Conservation (phyloP, 2,888 invertebrate genomes). For the Cosmia pyralina region DNA sequence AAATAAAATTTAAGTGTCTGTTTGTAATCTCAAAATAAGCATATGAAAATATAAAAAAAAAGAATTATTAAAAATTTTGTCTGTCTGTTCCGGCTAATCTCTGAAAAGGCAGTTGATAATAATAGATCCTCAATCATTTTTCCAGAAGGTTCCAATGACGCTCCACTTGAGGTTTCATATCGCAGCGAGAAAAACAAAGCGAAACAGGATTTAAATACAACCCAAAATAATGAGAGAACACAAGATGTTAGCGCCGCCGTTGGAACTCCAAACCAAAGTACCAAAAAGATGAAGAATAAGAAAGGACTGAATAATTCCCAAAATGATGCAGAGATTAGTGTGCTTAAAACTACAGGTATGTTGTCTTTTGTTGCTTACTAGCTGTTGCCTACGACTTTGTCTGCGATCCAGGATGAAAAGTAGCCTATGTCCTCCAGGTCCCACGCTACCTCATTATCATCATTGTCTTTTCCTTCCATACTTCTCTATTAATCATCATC, state of each 20-base stretch:
- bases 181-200: constrained; percentile 54
- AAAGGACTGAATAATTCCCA: constrained; percentile 51
- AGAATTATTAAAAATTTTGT: too few relatives aligned
- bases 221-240: constrained; percentile 17
- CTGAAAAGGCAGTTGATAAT: too few relatives aligned
- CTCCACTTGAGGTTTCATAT: constrained; percentile 48
- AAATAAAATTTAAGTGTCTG: too few relatives aligned
- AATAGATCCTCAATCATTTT: background rate
- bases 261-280: constrained; percentile 40
- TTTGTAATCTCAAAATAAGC: too few relatives aligned
- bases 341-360: constrained; percentile 38
- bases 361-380: background rate
- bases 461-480: too few relatives aligned
- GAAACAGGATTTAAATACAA: constrained; percentile 28
- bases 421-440: background rate
- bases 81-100: too few relatives aligned
- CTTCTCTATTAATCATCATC: too few relatives aligned
- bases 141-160: constrained; percentile 37
- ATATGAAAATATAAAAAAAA: too few relatives aligned
- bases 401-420: background rate
- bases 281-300: constrained; percentile 59
- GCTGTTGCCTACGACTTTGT: background rate
- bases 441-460: too few relatives aligned
- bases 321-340: constrained; percentile 23
- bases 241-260: background rate